These are phyloP conservation scores for Lethenteron camtschaticum DNA, from an alignment of 2,113 vertebrate species.

Conservation along the genomic window DNA sequence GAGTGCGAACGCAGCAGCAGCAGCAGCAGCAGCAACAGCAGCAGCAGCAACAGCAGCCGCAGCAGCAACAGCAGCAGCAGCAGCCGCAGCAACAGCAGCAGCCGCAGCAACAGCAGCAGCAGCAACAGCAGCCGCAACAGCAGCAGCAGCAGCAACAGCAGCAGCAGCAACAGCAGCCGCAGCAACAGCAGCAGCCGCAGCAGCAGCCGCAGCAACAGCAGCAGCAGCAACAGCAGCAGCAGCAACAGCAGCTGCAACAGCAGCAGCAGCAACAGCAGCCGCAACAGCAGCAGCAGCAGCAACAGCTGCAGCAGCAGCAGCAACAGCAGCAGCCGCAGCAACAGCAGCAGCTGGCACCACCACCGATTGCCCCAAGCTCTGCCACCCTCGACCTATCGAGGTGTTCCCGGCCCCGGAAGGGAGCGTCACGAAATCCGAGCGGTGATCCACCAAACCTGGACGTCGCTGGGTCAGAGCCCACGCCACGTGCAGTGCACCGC, in stretches of 20 bases:
- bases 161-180: background rate
- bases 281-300: background rate
- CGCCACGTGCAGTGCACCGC: no score
- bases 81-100: background rate
- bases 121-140: background rate
- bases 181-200: background rate
- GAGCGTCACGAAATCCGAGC: no score
- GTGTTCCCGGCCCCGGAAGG: no score
- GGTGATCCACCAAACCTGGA: no score
- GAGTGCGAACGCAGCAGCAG: background rate
- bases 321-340: background rate
- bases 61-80: background rate
- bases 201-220: background rate
- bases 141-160: background rate
- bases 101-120: background rate
- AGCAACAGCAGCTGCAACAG: background rate
- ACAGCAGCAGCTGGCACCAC: background rate
- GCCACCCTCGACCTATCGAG: no score
- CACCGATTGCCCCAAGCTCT: no score
- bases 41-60: background rate
- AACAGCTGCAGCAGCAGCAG: background rate
- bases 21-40: background rate
- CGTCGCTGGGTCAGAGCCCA: no score
- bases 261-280: background rate
- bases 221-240: background rate